Base-by-base conservation (phyloP, 1,140 invertebrate species). In the Ephestia elutella region DNA sequence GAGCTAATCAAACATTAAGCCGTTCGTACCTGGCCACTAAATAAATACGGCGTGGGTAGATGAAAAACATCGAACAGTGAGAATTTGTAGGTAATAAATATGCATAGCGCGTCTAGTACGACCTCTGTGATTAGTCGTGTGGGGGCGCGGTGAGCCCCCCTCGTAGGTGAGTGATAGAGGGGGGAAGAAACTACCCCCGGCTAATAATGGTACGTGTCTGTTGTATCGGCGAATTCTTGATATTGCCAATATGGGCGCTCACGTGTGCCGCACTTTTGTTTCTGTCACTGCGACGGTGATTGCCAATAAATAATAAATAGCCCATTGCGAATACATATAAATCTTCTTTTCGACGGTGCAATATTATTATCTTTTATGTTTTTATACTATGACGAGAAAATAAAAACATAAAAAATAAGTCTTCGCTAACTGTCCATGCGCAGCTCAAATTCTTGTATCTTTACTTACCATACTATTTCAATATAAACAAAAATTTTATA, bases 101-200 rank as follows among this genome's bases (percentile, higher is more conserved):
- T 87, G 85, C 85, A 87, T 84, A 82, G 80, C 82, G 79, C 85
- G 85, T 86, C 80, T 82, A 70, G 70, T 81, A 78, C 82, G 85
- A 85, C 82, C 85, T 86, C 82, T 77, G 82, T 87, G 85, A 87
- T 86, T 87, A 87, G 85, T 86, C 71, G 79, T 62, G 67, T 68
- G 71, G 73, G 63, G 74, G 55, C 44, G 48, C 60, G 59, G 67
- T 54, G 48, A 20, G 57, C 63, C 68, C 71, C 68, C 82, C 76
- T 71, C 70, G 78, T 80, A 87, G 82, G 82, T 87, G 84, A 87
- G 81, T 83, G 84, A 87, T 86, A 83, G 78, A 74, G 80, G 84
- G 79, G 78, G 74, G 78, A 76, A 78, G 73, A 66, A 77, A 71
- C 75, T 71, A 44, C 80, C 77, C 21, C 76, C 65, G 75, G 82